A percentile compares a stretch with the other conserved stretches of the same genome.
These are phyloP conservation scores for Lepus americanus DNA, from an alignment of 2,113 vertebrate species.

Conservation along the genomic window DNA sequence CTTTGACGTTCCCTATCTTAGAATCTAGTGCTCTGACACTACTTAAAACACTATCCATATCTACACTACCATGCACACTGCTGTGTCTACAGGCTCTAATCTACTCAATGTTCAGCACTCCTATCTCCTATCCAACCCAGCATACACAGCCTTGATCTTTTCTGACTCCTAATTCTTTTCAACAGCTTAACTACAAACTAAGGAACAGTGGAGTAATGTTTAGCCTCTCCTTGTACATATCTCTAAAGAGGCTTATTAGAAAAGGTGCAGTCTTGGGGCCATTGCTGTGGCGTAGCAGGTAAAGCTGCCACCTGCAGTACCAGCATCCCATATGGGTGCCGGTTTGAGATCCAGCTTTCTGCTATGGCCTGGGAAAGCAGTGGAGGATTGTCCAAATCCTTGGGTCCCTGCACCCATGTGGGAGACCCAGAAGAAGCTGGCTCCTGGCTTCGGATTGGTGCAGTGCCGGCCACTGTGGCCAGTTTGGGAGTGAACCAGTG, in stretches of 20 bases:
- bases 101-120: background rate
- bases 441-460: no score
- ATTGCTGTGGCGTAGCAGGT: no score
- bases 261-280: background rate
- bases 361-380: no score
- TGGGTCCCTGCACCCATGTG: no score
- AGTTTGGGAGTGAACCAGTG: no score
- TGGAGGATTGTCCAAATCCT: no score
- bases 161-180: background rate
- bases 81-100: background rate
- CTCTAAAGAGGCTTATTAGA: slow-evolving; percentile 32
- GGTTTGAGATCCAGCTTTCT: no score
- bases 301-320: no score
- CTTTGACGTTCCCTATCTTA: background rate
- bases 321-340: no score
- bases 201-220: background rate
- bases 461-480: no score
- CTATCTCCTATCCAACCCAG: background rate
- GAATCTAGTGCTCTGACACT: background rate
- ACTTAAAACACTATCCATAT: background rate
- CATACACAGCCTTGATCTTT: background rate
- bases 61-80: background rate
- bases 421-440: no score
- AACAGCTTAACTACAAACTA: slow-evolving; percentile 12
- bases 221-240: background rate